A percentile compares a stretch with the other conserved stretches of the same genome.
Conservation (phyloP, 1,140 invertebrate genomes). For the Heliconius himera region DNA sequence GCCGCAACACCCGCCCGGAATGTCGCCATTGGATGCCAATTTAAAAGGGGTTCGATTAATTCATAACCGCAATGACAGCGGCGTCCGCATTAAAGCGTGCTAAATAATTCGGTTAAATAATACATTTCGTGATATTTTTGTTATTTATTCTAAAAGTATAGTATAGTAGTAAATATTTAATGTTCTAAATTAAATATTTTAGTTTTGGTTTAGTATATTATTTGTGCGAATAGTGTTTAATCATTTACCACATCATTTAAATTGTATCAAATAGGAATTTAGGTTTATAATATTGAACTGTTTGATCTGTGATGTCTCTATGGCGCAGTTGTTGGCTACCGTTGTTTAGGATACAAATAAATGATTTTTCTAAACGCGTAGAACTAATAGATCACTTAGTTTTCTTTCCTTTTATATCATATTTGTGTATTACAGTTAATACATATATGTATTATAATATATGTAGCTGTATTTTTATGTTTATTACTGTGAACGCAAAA, state of each 20-base stretch:
- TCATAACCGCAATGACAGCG: constrained; percentile 47
- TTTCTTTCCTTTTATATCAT: no score
- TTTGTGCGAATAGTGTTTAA: background rate
- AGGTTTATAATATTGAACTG: background rate
- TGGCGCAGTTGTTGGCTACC: background rate
- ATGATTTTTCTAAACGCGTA: no score
- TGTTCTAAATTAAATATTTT: constrained; percentile 17
- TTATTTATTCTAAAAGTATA: constrained; percentile 12
- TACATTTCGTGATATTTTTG: constrained; percentile 12
- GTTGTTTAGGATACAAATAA: no score
- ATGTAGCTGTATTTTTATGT: no score
- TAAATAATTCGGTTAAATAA: constrained; percentile 39
- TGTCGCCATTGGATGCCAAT: constrained; percentile 45
- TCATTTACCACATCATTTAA: constrained; percentile 9
- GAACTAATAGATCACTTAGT: no score
- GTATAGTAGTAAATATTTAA: constrained; percentile 9
- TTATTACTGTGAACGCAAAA: background rate
- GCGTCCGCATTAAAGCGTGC: constrained; percentile 34
- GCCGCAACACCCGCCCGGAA: constrained; percentile 42
- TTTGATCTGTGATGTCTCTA: background rate
- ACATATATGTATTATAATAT: no score
- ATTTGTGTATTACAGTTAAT: no score
- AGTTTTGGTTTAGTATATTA: constrained; percentile 12
- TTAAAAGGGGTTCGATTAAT: constrained; percentile 48
- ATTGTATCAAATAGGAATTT: background rate